Conservation (phyloP, 35 echinoderm and acorn worm species). For the Patiria miniata region DNA sequence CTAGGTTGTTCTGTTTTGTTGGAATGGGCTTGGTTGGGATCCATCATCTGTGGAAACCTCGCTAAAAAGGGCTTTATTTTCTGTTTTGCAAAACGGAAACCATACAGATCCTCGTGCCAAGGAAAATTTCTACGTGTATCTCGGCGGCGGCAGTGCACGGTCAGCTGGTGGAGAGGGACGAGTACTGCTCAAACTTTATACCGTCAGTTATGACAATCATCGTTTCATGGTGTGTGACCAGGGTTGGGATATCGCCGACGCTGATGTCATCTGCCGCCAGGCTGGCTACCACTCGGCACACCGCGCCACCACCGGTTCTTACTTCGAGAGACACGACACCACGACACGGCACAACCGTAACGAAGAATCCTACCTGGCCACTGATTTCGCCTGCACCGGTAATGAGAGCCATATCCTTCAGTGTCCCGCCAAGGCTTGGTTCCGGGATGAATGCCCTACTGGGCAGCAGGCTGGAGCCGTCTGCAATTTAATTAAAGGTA, state of each 20-base stretch:
- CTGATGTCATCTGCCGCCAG: conserved; percentile 12
- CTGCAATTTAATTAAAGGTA: neutral
- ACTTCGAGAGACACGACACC: conserved; percentile 1
- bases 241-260: neutral
- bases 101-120: too few relatives aligned
- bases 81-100: too few relatives aligned
- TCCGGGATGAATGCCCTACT: neutral
- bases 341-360: neutral
- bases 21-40: too few relatives aligned
- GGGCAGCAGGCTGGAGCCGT: neutral
- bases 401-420: neutral
- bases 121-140: too few relatives aligned
- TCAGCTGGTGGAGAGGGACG: too few relatives aligned
- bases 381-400: neutral
- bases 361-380: neutral
- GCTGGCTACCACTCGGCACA: neutral
- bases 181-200: neutral
- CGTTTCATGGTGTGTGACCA: neutral
- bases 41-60: too few relatives aligned
- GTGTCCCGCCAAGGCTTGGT: neutral
- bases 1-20: too few relatives aligned
- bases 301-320: neutral
- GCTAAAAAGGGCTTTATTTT: too few relatives aligned
- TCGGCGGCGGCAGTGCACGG: too few relatives aligned
- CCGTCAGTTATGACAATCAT: neutral